phyloP scores from a whole-genome alignment of 2,797 vertebrate genomes.

The Xerus rutilus region DNA sequence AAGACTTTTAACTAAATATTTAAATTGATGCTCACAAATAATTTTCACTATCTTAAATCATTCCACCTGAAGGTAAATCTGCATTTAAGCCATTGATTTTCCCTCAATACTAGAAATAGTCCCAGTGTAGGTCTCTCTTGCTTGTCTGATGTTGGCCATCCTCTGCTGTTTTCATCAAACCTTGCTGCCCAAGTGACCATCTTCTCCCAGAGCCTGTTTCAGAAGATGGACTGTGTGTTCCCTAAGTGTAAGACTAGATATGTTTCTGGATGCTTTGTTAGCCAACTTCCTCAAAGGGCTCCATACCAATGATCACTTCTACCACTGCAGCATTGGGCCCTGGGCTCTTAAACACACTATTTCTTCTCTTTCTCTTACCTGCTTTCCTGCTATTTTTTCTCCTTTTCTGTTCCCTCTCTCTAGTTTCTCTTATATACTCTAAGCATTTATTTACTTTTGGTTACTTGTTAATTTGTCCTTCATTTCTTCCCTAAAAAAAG shows the following conservation, averaged over 20 bases:
- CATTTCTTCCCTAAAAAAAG: not conserved
- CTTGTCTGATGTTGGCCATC: not conserved
- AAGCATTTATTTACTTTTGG: not conserved
- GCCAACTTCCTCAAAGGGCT: not conserved
- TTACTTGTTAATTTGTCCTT: not conserved
- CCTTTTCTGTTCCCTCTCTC: not conserved
- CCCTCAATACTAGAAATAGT: not conserved
- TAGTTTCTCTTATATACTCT: not conserved
- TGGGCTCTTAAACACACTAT: not conserved
- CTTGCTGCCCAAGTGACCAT: not conserved
- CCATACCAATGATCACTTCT: rapidly evolving
- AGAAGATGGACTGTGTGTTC: not conserved
- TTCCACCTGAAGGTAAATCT: not conserved
- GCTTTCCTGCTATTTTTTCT: not conserved
- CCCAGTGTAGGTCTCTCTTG: not conserved
- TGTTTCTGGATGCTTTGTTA: not conserved
- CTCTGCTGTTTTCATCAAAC: not conserved
- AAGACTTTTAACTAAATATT: constrained; percentile 28
- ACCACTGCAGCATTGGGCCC: not conserved
- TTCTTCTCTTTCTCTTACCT: not conserved
- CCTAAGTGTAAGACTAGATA: not conserved
- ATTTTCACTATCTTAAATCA: not conserved
- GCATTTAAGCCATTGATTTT: constrained; percentile 17
- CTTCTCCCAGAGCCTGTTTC: not conserved
- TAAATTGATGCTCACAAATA: not conserved